These are phyloP conservation scores for Spialia ferax DNA, from an alignment of 2,888 invertebrate genomes.

Conservation along the genomic window DNA sequence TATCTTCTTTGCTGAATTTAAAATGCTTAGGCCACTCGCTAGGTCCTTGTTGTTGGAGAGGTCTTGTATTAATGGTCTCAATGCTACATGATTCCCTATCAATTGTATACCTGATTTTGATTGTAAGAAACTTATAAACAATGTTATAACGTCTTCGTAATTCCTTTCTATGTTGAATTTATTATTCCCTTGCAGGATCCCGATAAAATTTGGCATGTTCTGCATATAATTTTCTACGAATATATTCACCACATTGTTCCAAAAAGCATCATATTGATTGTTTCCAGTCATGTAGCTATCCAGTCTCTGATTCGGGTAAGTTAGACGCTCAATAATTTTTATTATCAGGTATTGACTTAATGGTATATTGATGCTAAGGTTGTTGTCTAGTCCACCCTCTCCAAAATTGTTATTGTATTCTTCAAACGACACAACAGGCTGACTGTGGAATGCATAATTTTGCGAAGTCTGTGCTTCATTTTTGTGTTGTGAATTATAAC, in stretches of 20 bases:
- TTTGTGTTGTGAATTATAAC: background rate
- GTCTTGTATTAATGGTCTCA: background rate
- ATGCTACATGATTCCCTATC: background rate
- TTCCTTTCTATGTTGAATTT: background rate
- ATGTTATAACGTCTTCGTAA: constrained; percentile 4
- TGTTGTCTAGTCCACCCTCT: background rate
- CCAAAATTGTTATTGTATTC: background rate
- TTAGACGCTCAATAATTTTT: background rate
- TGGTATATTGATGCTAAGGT: background rate
- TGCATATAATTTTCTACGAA: background rate
- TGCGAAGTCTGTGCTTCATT: background rate
- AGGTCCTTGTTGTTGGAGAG: background rate
- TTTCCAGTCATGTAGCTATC: background rate
- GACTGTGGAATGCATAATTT: too few species aligned
- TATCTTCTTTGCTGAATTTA: background rate
- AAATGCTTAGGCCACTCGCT: background rate
- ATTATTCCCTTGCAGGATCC: background rate
- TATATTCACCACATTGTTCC: background rate
- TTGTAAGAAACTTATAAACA: background rate
- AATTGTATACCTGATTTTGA: background rate
- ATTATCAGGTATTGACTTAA: background rate
- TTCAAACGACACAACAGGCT: background rate
- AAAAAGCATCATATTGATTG: background rate
- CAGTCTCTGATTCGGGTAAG: background rate
- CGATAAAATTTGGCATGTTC: background rate